phyloP scores from a whole-genome alignment of 2,888 invertebrate species.

The Cecidostiba fungosa region DNA sequence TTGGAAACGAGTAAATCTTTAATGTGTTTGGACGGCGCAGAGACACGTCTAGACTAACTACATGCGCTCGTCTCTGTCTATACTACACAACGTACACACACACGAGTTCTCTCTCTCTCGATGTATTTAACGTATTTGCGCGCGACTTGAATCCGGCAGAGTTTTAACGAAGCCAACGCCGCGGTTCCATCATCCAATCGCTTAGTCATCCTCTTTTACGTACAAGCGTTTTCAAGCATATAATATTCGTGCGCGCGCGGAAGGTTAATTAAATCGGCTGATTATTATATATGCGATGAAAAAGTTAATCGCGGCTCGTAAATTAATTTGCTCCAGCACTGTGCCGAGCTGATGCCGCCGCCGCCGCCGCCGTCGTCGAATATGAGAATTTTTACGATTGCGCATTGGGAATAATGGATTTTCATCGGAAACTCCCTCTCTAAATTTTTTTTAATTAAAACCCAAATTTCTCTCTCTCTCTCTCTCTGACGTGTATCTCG shows the following conservation, averaged over 20 bases:
- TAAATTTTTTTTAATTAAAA: too few species aligned
- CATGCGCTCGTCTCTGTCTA: neutral
- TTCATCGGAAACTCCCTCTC: neutral
- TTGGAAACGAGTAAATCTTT: constrained; percentile 46
- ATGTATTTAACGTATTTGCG: neutral
- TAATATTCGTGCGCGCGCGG: neutral
- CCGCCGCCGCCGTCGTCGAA: too few species aligned
- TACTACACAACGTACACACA: neutral
- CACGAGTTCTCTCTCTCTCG: too few species aligned
- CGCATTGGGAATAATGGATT: neutral
- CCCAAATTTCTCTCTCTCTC: neutral
- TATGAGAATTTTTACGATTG: constrained; percentile 20
- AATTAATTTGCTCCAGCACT: constrained; percentile 18
- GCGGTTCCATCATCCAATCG: neutral
- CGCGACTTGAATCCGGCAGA: neutral
- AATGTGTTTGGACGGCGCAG: constrained; percentile 7
- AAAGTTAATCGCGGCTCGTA: constrained; percentile 28
- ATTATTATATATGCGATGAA: constrained; percentile 4
- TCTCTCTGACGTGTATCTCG: neutral
- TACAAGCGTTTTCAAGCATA: too few species aligned
- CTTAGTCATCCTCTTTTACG: constrained; percentile 36
- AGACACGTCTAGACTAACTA: neutral
- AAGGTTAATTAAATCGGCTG: constrained; percentile 31
- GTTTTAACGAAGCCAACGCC: constrained; percentile 31
- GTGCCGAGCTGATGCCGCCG: too few species aligned